Evolutionary conservation across 2,797 vertebrate genomes (phyloP).

Genomic region (Sebastes melanostomus): DNA sequence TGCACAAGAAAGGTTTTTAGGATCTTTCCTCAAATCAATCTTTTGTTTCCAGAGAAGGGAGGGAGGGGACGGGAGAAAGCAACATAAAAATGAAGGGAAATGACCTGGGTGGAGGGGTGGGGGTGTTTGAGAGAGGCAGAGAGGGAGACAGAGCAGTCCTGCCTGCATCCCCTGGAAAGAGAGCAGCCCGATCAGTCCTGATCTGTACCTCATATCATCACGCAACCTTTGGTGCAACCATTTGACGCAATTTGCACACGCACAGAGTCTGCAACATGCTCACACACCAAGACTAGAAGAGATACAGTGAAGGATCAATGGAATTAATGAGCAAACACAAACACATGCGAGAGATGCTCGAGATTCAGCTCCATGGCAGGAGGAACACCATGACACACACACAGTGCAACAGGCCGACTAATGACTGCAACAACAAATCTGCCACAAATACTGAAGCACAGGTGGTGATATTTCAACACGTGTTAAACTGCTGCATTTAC

Average conservation of each 20-base stretch:
- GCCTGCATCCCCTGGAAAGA: constrained; percentile 35
- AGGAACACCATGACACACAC: constrained; percentile 4
- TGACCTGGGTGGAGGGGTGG: not conserved
- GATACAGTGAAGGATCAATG: not conserved
- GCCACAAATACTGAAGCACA: constrained; percentile 31
- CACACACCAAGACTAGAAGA: not conserved
- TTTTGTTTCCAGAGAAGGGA: constrained; percentile 52
- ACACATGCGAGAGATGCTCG: constrained; percentile 9
- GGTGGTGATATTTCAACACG: constrained; percentile 41
- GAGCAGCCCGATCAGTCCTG: constrained; percentile 50
- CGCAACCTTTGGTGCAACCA: constrained; percentile 34
- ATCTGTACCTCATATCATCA: constrained; percentile 49
- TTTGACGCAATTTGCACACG: not conserved
- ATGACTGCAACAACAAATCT: constrained; percentile 42
- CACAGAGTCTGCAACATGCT: not conserved
- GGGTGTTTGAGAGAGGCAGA: not conserved
- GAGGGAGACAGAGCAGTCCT: constrained; percentile 39
- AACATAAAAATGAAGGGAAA: constrained; percentile 40
- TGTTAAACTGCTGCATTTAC: not conserved
- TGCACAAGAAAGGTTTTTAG: constrained; percentile 38
- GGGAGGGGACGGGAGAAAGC: not conserved
- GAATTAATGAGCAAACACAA: constrained; percentile 10
- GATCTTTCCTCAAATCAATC: constrained; percentile 70
- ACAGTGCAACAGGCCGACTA: constrained; percentile 1
- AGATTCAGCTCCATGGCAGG: constrained; percentile 21